Evolutionary conservation across 2,888 invertebrate genomes (phyloP), one percentile per base, ranked within the genome.

Genomic region (Galeopsomyia nigrocyanea): DNA sequence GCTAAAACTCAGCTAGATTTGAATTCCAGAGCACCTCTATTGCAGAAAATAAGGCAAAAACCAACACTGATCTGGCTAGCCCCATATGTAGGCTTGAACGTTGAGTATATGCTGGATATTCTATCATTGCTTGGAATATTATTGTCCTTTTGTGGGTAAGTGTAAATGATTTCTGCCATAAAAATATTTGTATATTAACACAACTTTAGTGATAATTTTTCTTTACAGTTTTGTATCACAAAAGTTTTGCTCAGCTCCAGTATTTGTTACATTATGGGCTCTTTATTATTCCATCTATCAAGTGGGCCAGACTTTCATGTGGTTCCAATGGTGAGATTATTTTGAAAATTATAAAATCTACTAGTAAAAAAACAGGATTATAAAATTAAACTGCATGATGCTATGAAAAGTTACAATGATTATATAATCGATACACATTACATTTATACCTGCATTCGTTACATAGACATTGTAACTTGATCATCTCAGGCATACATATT

Each of bases 221-320:
- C 47, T 71, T 68, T 26, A 81, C 81, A 91, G 91, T 70, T 90
- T 91, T 81, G 84, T 91, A 21, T 90, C 90, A 0, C 90, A 90
- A 79, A 89, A 87, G 79, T 89, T 88, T 79, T 91, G 91, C 79
- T 88, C 89, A 3, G 88, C 90, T 53, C 88, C 91, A 26, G 86
- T 89, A 55, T 94, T 92, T 84, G 88, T 89, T 22, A 84, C 89
- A 5, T 86, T 94, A 31, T 94, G 93, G 92, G 87, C 90, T 17
- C 83, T 92, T 1, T 94, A 94, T 84, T 91, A 91, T 80, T 94
- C 94, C 0, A 82, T 94, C n/a, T 92, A 91, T 81, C 92, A 93
- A 88, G 90, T 94, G 77, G 93, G 93, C 17, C 92, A 93, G 85
- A 90, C 90, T 61, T 94, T 94, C 84, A 88, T 93, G 80, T 90